Evolutionary conservation across 1,140 invertebrate species (phyloP), one percentile per base, ranked within the genome.

Genomic region (Amyelois transitella): DNA sequence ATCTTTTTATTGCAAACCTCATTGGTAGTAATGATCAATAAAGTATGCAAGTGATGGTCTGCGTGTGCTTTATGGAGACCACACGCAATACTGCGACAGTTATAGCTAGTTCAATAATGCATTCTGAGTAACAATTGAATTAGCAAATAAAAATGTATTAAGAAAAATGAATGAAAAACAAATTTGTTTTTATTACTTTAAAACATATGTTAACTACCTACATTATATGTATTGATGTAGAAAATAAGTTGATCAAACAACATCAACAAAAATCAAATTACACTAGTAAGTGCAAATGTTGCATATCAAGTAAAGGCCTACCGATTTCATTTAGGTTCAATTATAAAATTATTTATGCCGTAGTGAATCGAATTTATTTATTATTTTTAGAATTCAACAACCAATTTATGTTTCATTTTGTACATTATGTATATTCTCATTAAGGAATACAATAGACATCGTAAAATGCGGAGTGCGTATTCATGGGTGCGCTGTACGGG

Each of bases 361-460:
- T 28, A 28, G 7, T 12, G 25, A n/a, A n/a, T n/a, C n/a, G n/a
- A n/a, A n/a, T 28, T 5, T 28, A 10, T 28, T 28, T 10, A 2
- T 6, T 10, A 1, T 3, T 28, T 28, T 28, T 28, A 6, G 7
- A 4, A 28, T 2, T 28, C 25, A 28, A 28, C 7, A 12, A 1
- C 25, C 7, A 28, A 28, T 10, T 6, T 12, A 28, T 6, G 12
- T 4, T 14, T 38, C n/a, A 14, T 14, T 38, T 4, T 4, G 60
- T 70, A 61, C 53, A 51, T 62, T 63, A 69, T 72, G 69, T 69
- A 45, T 62, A 72, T 71, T 72, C 62, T 69, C 50, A 54, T 71
- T 80, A 71, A 45, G 60, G 74, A 79, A 79, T 56, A 77, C 76
- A 77, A 81, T 81, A 58, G 68, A 54, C 68, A 53, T 58, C 70